phyloP scores from a whole-genome alignment of 2,888 invertebrate genomes.

The Nasonovia ribisnigri region DNA sequence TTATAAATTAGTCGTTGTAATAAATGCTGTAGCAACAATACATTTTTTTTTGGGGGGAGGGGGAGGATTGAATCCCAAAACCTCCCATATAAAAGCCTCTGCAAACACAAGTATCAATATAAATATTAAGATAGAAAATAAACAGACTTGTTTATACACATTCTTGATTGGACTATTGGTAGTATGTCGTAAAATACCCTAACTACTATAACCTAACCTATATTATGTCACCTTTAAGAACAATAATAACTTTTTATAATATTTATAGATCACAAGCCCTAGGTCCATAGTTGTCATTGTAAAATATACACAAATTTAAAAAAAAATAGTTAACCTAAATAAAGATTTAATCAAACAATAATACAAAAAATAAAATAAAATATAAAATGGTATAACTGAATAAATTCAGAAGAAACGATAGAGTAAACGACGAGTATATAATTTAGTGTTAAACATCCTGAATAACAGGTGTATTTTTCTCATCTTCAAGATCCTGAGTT shows the following conservation, averaged over 20 bases:
- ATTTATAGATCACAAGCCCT: not conserved
- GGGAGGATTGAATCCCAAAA: too few species aligned
- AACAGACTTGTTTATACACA: not conserved
- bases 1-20: too few species aligned
- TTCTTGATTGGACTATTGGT: not conserved
- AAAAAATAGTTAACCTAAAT: conserved; percentile 49
- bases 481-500: conserved; percentile 68
- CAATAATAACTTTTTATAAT: not conserved
- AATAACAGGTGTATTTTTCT: conserved; percentile 38
- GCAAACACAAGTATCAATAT: not conserved
- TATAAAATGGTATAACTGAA: conserved; percentile 60
- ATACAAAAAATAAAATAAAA: conserved; percentile 34
- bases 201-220: too few species aligned
- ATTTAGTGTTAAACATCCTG: conserved; percentile 48
- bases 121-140: not conserved
- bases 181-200: not conserved
- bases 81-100: too few species aligned
- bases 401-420: conserved; percentile 36
- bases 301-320: conserved; percentile 6
- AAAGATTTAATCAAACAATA: conserved; percentile 1
- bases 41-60: too few species aligned
- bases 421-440: not conserved
- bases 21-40: too few species aligned
- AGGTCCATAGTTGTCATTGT: not conserved
- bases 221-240: not conserved